Percentiles rank a stretch among this genome's conserved stretches.
These are phyloP conservation scores for Nipponacmea schrenckii DNA, from an alignment of 2,888 invertebrate species.

Conservation along the genomic window DNA sequence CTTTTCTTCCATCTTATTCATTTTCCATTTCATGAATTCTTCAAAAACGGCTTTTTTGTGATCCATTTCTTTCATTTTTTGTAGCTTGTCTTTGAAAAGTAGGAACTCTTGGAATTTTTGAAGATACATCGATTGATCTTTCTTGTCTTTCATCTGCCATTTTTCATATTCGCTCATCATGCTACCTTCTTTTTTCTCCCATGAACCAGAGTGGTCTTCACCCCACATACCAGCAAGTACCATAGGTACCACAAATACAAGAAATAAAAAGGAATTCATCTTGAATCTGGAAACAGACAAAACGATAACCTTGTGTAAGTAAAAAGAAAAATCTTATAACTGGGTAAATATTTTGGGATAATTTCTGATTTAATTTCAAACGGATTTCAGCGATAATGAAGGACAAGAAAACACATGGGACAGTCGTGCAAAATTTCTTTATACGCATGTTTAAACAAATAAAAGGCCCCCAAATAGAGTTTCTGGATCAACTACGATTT, in stretches of 20 bases:
- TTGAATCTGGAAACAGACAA: background rate
- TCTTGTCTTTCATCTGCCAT: conserved; percentile 6
- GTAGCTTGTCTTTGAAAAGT: conserved; percentile 7
- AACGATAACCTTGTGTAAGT: too few species aligned
- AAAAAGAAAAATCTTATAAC: too few species aligned
- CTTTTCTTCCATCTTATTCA: too few species aligned
- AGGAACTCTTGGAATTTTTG: conserved; percentile 7
- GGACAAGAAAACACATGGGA: too few species aligned
- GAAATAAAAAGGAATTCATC: background rate
- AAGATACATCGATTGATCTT: background rate
- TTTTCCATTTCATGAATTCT: conserved; percentile 6
- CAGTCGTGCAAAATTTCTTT: too few species aligned
- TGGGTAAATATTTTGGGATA: too few species aligned
- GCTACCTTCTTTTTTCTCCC: background rate
- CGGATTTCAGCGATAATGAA: too few species aligned
- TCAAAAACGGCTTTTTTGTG: conserved; percentile 10
- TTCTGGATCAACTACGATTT: too few species aligned
- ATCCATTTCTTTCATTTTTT: conserved; percentile 12
- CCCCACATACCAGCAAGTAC: background rate
- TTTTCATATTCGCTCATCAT: background rate
- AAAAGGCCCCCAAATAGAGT: too few species aligned
- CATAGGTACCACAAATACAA: background rate
- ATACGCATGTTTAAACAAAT: too few species aligned
- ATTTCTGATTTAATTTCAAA: too few species aligned
- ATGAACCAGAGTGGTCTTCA: background rate